Base-by-base conservation (phyloP, 2,888 invertebrate species). In the Amiota mariae region DNA sequence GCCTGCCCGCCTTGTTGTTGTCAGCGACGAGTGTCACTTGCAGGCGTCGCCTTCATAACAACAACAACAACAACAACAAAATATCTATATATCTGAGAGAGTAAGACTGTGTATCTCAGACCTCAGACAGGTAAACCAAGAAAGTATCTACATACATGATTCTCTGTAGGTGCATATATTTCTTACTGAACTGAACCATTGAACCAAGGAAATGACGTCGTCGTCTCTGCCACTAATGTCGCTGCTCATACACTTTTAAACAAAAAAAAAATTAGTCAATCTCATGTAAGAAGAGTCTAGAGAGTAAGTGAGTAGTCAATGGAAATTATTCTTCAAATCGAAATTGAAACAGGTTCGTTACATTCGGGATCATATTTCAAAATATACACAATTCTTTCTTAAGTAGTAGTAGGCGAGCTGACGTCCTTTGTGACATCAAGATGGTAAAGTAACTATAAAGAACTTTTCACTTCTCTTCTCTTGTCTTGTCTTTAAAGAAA, bases 141-240 rank as follows among this genome's bases (percentile, higher is more conserved):
- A n/a, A n/a, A n/a, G n/a, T 46, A 36, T 11, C 36, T 46, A 4
- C 83, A 83, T 84, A 85, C 84, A 85, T 80, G 77, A 80, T 81
- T 36, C 3, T 79, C 81, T 83, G 81, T 83, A 83, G 83, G 86
- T 83, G 85, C 85, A 85, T 83, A 85, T 84, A 84, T 78, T 79
- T 78, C 72, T 24, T 74, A 72, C 72, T 66, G 54, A 54, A n/a
- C n/a, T 13, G 13, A 36, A 20, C 8, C 11, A 20, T 10, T 20
- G 20, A 59, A 20, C 20, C n/a, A 15, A 59, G 59, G 59, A 59
- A 59, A 59, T 20, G 59, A 20, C 59, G 20, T 15, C 59, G 66
- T 8, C 78, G 75, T 76, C 74, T 76, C 77, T 46, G 51, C 56
- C 54, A 36, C 54, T 63, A 51, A 20, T 72, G 64, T 57, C 59